These are phyloP conservation scores for Drosophila mercatorum DNA, from an alignment of 2,888 invertebrate species.

Conservation along the genomic window DNA sequence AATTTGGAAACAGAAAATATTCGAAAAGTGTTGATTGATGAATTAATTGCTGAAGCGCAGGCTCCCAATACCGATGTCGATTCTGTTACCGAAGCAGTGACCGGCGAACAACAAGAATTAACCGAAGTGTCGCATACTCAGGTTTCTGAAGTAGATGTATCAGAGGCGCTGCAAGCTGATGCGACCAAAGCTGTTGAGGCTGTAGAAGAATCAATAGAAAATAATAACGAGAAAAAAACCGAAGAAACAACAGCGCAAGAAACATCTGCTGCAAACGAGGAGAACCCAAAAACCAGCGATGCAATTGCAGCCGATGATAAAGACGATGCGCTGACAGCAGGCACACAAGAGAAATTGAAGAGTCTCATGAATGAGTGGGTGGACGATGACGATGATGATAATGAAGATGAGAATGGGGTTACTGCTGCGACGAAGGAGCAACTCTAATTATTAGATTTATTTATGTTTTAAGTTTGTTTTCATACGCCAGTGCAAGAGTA, in stretches of 20 bases:
- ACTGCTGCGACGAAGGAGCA: slow-evolving; percentile 71
- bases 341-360: slow-evolving; percentile 77
- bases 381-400: slow-evolving; percentile 83
- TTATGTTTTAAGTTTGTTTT: slow-evolving; percentile 76
- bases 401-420: slow-evolving; percentile 77
- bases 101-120: slow-evolving; percentile 15
- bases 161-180: slow-evolving; percentile 16
- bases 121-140: slow-evolving; percentile 26
- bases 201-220: slow-evolving; percentile 12
- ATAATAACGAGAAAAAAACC: slow-evolving; percentile 13
- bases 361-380: slow-evolving; percentile 84
- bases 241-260: slow-evolving; percentile 11
- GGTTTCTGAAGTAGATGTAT: slow-evolving; percentile 23
- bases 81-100: slow-evolving; percentile 8
- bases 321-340: slow-evolving; percentile 26
- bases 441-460: slow-evolving; percentile 81
- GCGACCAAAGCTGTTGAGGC: slow-evolving; percentile 9
- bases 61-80: slow-evolving; percentile 11
- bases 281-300: slow-evolving; percentile 39
- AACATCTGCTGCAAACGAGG: slow-evolving; percentile 7
- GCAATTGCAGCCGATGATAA: slow-evolving; percentile 39
- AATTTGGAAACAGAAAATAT: slow-evolving; percentile 65
- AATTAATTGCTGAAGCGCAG: slow-evolving; percentile 64
- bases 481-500: slow-evolving; percentile 27
- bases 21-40: slow-evolving; percentile 63